phyloP scores from a whole-genome alignment of 2,797 vertebrate genomes.

The Florisuga fusca region DNA sequence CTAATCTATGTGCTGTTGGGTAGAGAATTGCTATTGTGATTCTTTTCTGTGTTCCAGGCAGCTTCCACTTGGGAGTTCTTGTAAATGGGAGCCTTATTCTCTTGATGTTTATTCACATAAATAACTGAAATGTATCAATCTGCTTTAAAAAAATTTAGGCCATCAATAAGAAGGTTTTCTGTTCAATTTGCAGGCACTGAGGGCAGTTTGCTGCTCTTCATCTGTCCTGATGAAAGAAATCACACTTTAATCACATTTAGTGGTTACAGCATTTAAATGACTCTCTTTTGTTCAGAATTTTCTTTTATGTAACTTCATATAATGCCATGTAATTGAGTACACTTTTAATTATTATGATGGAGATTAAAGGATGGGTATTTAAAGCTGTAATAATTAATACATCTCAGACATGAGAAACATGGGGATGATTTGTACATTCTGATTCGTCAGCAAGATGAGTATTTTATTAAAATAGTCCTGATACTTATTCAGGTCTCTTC shows the following conservation, averaged over 20 bases:
- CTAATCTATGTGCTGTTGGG: neutral
- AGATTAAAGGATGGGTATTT: neutral
- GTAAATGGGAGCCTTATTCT: constrained; percentile 24
- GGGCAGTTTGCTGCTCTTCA: constrained; percentile 15
- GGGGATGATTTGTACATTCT: neutral
- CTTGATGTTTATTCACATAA: constrained; percentile 28
- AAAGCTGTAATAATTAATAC: constrained; percentile 11
- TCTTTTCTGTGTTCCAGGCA: constrained; percentile 19
- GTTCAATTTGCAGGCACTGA: constrained; percentile 30
- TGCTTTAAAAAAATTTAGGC: constrained; percentile 40
- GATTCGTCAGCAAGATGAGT: neutral
- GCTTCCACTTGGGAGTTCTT: constrained; percentile 2
- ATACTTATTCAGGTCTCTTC: neutral
- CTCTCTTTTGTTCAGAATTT: neutral
- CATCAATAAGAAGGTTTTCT: constrained; percentile 36
- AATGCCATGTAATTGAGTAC: neutral
- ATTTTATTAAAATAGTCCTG: neutral
- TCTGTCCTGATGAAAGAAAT: constrained; percentile 34
- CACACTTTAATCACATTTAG: constrained; percentile 45
- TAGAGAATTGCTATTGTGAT: neutral
- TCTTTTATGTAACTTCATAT: constrained; percentile 39
- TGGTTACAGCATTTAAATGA: constrained; percentile 15
- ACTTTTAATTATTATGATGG: constrained; percentile 15
- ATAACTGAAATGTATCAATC: constrained; percentile 37
- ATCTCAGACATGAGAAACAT: neutral